Base-by-base conservation (phyloP, 2,888 invertebrate species). In the Alitta virens region DNA sequence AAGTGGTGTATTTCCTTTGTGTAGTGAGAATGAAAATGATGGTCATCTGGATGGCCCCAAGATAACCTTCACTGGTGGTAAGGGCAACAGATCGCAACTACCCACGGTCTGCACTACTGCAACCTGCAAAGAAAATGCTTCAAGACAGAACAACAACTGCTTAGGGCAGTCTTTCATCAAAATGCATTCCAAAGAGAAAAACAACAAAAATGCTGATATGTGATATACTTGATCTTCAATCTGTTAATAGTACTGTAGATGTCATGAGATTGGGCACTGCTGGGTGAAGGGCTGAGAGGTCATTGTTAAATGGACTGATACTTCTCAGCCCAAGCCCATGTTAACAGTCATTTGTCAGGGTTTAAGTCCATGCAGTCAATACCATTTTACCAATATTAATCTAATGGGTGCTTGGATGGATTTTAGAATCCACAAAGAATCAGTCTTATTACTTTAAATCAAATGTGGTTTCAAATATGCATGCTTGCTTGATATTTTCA, bases 121-220 rank as follows among this genome's bases (percentile, higher is more conserved):
- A 12, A 46, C 46, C 21, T 18, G 46, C 21, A 46, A n/a, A 18
- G 21, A n/a, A 18, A 46, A 18, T 18, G 21, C 52, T 52, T 16
- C 52, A 52, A 52, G 52, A 52, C 52, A 33, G 33, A 33, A 33
- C 33, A 33, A 33, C 33, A 51, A 51, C 18, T 54, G 60, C 43
- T 38, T 43, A 14, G 46, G 27, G 42, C 53, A 53, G 60, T 60
- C 60, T 53, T 60, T 60, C 60, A 54, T 60, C 49, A 53, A 42
- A 25, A 42, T 53, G 54, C 60, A 60, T 60, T 60, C 60, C 60
- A 60, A 53, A 60, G 54, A 54, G 40, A 51, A 54, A 49, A 21
- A 46, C 21, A 21, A 46, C 21, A 21, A 46, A 18, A 21, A 46
- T 21, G 46, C n/a, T 46, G 38, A 59, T 40, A 59, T 59, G 59